Conservation (phyloP, 1,140 invertebrate species). For the Odontomachus brunneus region DNA sequence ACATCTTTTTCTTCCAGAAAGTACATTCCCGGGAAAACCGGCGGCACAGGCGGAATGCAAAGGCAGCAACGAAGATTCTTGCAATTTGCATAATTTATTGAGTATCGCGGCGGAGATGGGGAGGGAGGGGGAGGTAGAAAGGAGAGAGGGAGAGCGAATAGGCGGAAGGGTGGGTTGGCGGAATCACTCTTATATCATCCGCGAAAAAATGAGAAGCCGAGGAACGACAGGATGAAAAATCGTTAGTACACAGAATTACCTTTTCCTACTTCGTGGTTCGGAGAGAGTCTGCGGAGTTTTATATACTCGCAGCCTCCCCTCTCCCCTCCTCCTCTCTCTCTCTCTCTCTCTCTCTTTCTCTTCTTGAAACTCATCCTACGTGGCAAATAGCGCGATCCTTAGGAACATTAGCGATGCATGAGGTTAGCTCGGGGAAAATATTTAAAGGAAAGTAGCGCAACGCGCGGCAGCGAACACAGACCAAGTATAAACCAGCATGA, state of each 20-base stretch:
- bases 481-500: not conserved
- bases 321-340: no score
- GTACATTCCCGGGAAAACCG: constrained; percentile 35
- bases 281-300: constrained; percentile 24
- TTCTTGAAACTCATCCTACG: constrained; percentile 57
- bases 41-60: constrained; percentile 5
- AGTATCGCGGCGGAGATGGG: not conserved
- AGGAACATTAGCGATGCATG: constrained; percentile 58
- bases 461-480: not conserved
- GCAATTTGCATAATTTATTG: constrained; percentile 71
- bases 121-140: no score
- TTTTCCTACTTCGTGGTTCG: constrained; percentile 26
- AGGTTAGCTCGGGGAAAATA: constrained; percentile 41
- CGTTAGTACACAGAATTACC: constrained; percentile 59
- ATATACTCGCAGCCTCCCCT: constrained; percentile 26
- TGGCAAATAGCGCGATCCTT: constrained; percentile 56
- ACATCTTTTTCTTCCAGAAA: constrained; percentile 39
- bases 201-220: constrained; percentile 60
- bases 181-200: constrained; percentile 55
- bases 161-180: not conserved
- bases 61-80: constrained; percentile 46
- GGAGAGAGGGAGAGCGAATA: no score
- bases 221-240: constrained; percentile 58
- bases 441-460: constrained; percentile 46
- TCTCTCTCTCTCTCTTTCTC: constrained; percentile 6